phyloP scores from a whole-genome alignment of 37 sponge, comb jelly and placozoan genomes.

The Agelas oroides region DNA sequence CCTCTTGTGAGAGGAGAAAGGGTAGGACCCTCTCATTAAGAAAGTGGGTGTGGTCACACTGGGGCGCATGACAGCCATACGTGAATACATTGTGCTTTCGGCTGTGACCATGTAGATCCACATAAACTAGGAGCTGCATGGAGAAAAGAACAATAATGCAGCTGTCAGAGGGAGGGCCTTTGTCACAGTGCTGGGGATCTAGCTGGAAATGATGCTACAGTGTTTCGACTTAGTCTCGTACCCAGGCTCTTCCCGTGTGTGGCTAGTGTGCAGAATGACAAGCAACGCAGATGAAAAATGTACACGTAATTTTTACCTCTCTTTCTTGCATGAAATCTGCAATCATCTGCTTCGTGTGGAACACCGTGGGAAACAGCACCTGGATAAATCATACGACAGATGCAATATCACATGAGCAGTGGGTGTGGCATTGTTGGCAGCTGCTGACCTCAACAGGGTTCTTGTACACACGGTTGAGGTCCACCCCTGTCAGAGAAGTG shows the following conservation, averaged over 20 bases:
- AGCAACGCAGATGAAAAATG: too few species aligned
- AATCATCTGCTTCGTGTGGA: conserved; percentile 75
- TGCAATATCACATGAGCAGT: too few species aligned
- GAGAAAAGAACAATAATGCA: too few species aligned
- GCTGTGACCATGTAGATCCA: conserved; percentile 90
- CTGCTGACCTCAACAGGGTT: conserved; percentile 28
- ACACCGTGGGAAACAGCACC: conserved; percentile 80
- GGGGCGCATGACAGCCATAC: conserved; percentile 72
- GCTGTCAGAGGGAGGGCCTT: too few species aligned
- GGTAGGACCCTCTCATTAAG: conserved; percentile 56
- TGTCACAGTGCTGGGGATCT: too few species aligned
- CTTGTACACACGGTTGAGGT: conserved; percentile 88
- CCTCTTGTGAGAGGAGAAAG: conserved; percentile 60
- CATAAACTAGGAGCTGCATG: conserved; percentile 72
- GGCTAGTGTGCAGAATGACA: too few species aligned
- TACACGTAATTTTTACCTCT: conserved; percentile 19
- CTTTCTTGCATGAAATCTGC: conserved; percentile 48
- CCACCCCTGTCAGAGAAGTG: conserved; percentile 80
- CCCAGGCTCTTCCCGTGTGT: too few species aligned
- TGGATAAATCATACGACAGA: conserved; percentile 44
- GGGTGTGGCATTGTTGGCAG: too few species aligned
- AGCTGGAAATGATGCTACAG: too few species aligned
- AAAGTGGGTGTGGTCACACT: conserved; percentile 53
- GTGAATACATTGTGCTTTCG: conserved; percentile 86
- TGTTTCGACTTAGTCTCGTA: too few species aligned